A percentile compares a stretch with the other conserved stretches of the same genome.
Conservation (phyloP, 2,888 invertebrate genomes). For the Dorcus parallelipipedus region DNA sequence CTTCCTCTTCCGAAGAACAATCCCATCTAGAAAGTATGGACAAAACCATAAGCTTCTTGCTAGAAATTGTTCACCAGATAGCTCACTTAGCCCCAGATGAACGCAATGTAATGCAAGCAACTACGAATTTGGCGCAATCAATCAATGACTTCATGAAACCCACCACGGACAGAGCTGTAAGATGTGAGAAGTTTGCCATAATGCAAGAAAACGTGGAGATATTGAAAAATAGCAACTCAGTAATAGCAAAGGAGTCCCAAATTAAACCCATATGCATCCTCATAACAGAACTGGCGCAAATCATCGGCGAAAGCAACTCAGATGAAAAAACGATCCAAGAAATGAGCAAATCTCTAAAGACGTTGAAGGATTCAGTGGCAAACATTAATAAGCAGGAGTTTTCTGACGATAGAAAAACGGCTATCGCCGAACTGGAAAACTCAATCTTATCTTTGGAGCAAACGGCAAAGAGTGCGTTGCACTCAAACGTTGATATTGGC, state of each 20-base stretch:
- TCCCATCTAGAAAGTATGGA: neutral
- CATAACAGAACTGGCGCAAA: slow-evolving; percentile 5
- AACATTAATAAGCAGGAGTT: slow-evolving; percentile 34
- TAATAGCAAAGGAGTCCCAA: slow-evolving; percentile 20
- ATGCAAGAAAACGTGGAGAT: neutral
- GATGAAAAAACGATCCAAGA: slow-evolving; percentile 23
- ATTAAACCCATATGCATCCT: neutral
- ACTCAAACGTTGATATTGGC: slow-evolving; percentile 22
- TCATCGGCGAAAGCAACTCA: neutral
- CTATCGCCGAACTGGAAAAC: slow-evolving; percentile 39
- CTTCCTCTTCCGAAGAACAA: too few relatives aligned
- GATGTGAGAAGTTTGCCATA: neutral
- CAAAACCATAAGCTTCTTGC: slow-evolving; percentile 14
- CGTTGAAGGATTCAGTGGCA: slow-evolving; percentile 32
- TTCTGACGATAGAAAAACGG: slow-evolving; percentile 32
- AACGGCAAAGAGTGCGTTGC: slow-evolving; percentile 20
- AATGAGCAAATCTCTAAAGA: slow-evolving; percentile 28
- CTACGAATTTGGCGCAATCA: too few relatives aligned
- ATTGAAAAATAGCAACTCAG: neutral
- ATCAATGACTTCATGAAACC: neutral
- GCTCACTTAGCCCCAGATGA: too few relatives aligned
- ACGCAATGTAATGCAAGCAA: too few relatives aligned
- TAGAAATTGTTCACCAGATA: slow-evolving; percentile 11
- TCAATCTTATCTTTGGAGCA: slow-evolving; percentile 34
- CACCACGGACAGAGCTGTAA: too few relatives aligned